Evolutionary conservation across 2,113 vertebrate genomes (phyloP).

Genomic region (Actenoides hombroni): DNA sequence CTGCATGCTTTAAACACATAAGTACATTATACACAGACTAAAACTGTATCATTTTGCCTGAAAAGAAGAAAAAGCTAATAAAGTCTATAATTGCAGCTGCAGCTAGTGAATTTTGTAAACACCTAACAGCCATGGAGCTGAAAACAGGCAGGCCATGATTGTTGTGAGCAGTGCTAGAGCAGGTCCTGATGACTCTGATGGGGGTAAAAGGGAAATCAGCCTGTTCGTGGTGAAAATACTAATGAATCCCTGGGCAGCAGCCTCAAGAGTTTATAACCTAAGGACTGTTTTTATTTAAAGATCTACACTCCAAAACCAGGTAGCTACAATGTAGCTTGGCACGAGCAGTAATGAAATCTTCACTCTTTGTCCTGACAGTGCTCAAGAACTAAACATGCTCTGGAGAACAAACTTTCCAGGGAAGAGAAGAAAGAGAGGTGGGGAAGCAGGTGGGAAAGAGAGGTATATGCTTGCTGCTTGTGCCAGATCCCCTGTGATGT

Average conservation of each 20-base stretch:
- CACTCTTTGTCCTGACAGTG: neutral
- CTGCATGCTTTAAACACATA: neutral
- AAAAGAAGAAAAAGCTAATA: neutral
- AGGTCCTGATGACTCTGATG: neutral
- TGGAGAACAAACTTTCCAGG: neutral
- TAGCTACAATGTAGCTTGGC: neutral
- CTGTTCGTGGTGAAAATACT: neutral
- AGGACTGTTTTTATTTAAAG: neutral
- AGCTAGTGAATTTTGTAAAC: neutral
- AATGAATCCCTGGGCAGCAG: neutral
- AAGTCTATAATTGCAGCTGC: neutral
- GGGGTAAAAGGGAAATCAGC: neutral
- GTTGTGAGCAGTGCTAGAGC: neutral
- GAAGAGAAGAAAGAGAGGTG: neutral
- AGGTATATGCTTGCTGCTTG: neutral
- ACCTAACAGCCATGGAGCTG: neutral
- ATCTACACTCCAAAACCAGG: neutral
- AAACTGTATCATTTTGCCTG: neutral
- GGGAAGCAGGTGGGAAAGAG: neutral
- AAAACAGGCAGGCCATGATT: neutral
- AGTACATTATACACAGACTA: neutral
- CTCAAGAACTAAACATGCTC: neutral
- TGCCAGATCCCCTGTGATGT: neutral
- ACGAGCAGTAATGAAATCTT: neutral
- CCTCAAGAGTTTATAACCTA: neutral